phyloP scores from a whole-genome alignment of 2,888 invertebrate species.

The Melinaea menophilus region DNA sequence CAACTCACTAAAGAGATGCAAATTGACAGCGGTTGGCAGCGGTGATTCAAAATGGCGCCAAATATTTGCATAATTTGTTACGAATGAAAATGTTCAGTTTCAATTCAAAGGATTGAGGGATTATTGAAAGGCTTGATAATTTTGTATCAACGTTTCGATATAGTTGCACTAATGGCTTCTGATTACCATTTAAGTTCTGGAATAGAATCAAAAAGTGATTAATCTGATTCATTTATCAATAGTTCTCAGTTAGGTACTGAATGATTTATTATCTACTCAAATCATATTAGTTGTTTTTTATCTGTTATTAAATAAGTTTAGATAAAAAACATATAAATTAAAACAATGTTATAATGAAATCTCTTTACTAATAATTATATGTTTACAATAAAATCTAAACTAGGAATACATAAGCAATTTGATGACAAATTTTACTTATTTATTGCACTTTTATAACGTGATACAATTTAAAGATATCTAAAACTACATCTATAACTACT shows the following conservation, averaged over 20 bases:
- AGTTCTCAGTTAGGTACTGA: neutral
- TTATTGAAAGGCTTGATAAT: constrained; percentile 53
- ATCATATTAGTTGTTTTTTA: too few relatives aligned
- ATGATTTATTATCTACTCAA: too few relatives aligned
- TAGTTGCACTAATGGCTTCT: constrained; percentile 20
- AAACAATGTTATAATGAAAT: constrained; percentile 1
- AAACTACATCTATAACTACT: constrained; percentile 3
- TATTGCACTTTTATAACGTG: constrained; percentile 11
- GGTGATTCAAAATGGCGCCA: constrained; percentile 70
- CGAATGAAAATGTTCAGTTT: constrained; percentile 54
- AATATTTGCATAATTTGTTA: constrained; percentile 67
- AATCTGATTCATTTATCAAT: neutral
- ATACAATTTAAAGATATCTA: neutral
- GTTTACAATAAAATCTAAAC: constrained; percentile 4
- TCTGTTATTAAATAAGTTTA: too few relatives aligned
- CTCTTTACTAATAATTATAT: neutral
- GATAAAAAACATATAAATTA: neutral
- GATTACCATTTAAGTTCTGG: constrained; percentile 13
- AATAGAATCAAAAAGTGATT: neutral
- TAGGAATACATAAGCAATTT: neutral
- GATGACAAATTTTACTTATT: neutral
- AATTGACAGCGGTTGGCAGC: constrained; percentile 70
- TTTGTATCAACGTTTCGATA: constrained; percentile 41
- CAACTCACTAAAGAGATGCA: constrained; percentile 68
- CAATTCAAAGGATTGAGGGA: constrained; percentile 48